Conservation (phyloP, 2,797 vertebrate genomes). For the Tragopan temminckii region DNA sequence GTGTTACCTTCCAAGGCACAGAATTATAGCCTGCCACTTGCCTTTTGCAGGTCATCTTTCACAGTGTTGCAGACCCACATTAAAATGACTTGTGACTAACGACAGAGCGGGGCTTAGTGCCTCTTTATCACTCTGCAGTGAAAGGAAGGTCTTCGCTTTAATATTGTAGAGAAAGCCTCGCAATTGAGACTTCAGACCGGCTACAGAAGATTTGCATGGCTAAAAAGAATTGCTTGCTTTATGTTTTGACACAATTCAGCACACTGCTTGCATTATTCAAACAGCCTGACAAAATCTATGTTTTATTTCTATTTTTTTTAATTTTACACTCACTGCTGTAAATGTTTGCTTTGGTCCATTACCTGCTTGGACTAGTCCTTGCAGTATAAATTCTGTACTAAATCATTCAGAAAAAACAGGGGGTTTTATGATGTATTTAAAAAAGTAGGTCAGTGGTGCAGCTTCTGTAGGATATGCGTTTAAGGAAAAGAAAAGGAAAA, state of each 20-base stretch:
- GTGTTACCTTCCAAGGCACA: slow-evolving; percentile 63
- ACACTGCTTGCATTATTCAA: slow-evolving; percentile 68
- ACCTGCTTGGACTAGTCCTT: background rate
- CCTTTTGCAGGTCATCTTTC: slow-evolving; percentile 74
- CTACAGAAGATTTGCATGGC: slow-evolving; percentile 48
- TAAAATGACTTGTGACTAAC: slow-evolving; percentile 71
- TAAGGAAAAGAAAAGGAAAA: background rate
- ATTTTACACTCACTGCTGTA: background rate
- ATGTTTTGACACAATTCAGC: slow-evolving; percentile 28
- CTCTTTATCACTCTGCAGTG: slow-evolving; percentile 35
- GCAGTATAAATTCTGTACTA: background rate
- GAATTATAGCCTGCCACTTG: slow-evolving; percentile 72
- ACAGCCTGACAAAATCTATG: background rate
- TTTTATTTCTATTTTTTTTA: background rate
- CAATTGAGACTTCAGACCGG: slow-evolving; percentile 7
- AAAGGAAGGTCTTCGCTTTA: slow-evolving; percentile 41
- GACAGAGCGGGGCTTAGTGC: slow-evolving; percentile 36
- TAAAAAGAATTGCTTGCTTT: slow-evolving; percentile 34
- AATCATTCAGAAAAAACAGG: background rate
- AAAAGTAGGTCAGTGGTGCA: slow-evolving; percentile 37
- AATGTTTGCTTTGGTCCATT: slow-evolving; percentile 45
- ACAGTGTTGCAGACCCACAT: slow-evolving; percentile 60
- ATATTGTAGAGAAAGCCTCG: slow-evolving; percentile 29
- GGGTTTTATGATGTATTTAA: background rate
- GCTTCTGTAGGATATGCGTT: background rate